These are phyloP conservation scores for Protula sp. DNA, from an alignment of 2,888 invertebrate genomes.

Conservation along the genomic window DNA sequence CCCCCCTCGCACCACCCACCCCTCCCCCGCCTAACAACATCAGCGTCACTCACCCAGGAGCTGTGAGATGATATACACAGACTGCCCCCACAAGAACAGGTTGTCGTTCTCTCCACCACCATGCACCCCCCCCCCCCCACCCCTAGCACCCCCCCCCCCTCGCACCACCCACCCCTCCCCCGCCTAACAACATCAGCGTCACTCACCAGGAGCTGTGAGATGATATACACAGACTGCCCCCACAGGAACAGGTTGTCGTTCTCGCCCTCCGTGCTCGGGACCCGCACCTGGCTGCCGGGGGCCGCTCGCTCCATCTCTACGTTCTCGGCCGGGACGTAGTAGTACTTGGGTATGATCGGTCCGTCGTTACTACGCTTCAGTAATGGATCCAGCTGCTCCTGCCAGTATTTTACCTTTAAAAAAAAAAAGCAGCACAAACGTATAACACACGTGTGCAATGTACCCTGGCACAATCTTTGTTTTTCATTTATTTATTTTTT, in stretches of 20 bases:
- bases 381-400: constrained; percentile 73
- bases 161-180: too few relatives aligned
- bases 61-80: constrained; percentile 89
- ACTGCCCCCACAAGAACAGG: constrained; percentile 90
- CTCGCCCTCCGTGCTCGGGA: constrained; percentile 60
- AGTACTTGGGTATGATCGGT: constrained; percentile 90
- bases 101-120: constrained; percentile 51
- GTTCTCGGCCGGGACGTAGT: constrained; percentile 70
- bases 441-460: too few relatives aligned
- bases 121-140: too few relatives aligned
- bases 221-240: constrained; percentile 94
- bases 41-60: constrained; percentile 65
- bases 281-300: constrained; percentile 65
- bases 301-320: constrained; percentile 68
- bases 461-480: too few relatives aligned
- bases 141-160: too few relatives aligned
- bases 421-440: too few relatives aligned
- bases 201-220: constrained; percentile 74
- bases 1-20: too few relatives aligned
- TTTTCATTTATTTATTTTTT: too few relatives aligned
- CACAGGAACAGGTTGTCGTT: constrained; percentile 69
- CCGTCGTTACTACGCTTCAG: constrained; percentile 60
- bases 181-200: neutral
- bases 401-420: constrained; percentile 81
- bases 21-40: too few relatives aligned